Evolutionary conservation across 37 sponge, comb jelly and placozoan species (phyloP).

Genomic region (Cladorhizidae sp.): DNA sequence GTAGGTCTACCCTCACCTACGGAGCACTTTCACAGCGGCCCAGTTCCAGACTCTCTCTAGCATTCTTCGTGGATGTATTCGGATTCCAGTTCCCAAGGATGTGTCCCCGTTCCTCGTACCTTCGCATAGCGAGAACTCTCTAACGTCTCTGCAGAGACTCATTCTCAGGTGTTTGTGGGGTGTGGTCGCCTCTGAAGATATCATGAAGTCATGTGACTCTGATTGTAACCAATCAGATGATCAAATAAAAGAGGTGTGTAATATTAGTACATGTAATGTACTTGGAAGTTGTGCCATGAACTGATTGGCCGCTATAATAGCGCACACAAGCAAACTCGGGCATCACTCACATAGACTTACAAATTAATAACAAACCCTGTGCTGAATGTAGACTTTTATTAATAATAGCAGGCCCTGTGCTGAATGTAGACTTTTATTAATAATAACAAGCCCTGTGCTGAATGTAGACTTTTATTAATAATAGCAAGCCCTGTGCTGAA

Average conservation of each 20-base stretch:
- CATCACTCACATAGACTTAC: too few relatives aligned
- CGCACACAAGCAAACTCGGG: too few relatives aligned
- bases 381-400: too few relatives aligned
- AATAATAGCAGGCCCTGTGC: too few relatives aligned
- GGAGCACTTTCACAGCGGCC: constrained; percentile 9
- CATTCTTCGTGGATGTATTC: constrained; percentile 13
- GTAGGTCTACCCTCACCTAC: constrained; percentile 10
- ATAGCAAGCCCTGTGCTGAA: too few relatives aligned
- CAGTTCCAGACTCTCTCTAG: constrained; percentile 4
- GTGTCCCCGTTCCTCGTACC: constrained; percentile 85
- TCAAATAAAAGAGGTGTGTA: background rate
- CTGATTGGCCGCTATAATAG: too few relatives aligned
- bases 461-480: too few relatives aligned
- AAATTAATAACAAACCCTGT: too few relatives aligned
- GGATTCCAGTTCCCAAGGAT: constrained; percentile 69
- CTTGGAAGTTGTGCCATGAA: too few relatives aligned
- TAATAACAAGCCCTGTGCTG: too few relatives aligned
- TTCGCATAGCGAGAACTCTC: constrained; percentile 36
- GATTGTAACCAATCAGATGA: background rate
- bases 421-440: too few relatives aligned
- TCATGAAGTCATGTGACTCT: background rate
- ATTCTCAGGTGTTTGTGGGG: constrained; percentile 26
- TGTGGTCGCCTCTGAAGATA: constrained; percentile 30
- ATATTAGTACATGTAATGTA: background rate
- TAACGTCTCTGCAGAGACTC: constrained; percentile 60